phyloP scores from a whole-genome alignment of 2,797 vertebrate species.

The Microtus agrestis region DNA sequence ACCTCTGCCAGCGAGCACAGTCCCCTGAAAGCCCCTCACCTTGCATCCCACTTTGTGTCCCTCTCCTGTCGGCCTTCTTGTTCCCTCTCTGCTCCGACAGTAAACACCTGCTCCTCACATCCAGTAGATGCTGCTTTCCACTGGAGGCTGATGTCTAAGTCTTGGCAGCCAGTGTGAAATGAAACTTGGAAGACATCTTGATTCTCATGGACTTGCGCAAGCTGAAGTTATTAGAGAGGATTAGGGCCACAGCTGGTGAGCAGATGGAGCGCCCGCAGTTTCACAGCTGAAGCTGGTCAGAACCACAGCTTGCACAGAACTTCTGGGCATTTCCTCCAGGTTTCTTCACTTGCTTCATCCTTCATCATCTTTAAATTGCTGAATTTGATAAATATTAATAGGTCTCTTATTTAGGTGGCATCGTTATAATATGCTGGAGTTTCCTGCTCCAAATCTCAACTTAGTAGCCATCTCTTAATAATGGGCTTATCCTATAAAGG shows the following conservation, averaged over 20 bases:
- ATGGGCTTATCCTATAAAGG: constrained; percentile 39
- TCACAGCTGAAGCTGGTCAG: constrained; percentile 88
- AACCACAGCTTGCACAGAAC: constrained; percentile 80
- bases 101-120: constrained; percentile 71
- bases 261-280: constrained; percentile 91
- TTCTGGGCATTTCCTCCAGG: constrained; percentile 66
- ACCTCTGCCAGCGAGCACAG: background rate
- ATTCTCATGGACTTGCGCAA: constrained; percentile 85
- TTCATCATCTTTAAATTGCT: constrained; percentile 51
- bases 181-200: constrained; percentile 80
- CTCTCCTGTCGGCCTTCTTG: constrained; percentile 33
- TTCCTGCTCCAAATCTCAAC: constrained; percentile 62
- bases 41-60: background rate
- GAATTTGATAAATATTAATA: constrained; percentile 26
- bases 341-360: constrained; percentile 68
- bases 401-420: background rate
- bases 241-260: constrained; percentile 90
- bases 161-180: constrained; percentile 73
- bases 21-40: background rate
- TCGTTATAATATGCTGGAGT: constrained; percentile 39
- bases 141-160: constrained; percentile 75
- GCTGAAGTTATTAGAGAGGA: constrained; percentile 86
- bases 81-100: constrained; percentile 72
- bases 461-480: constrained; percentile 37
- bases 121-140: constrained; percentile 70